phyloP scores from a whole-genome alignment of 2,797 vertebrate genomes.

The Microctenopoma steveboyesi region DNA sequence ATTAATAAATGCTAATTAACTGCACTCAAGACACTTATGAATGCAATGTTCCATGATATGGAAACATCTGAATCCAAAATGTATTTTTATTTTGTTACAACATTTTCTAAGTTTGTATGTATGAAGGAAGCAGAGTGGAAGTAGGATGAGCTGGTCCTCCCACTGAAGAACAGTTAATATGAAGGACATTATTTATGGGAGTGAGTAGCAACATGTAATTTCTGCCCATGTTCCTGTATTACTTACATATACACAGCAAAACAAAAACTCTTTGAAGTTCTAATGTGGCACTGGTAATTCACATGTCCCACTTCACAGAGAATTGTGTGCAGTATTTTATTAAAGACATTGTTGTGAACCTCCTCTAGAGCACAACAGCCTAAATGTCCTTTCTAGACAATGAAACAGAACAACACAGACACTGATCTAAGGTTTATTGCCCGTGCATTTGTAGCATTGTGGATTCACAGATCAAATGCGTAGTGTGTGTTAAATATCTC shows the following conservation, averaged over 20 bases:
- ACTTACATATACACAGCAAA: slow-evolving; percentile 18
- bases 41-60: neutral
- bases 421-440: slow-evolving; percentile 4
- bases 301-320: slow-evolving; percentile 2
- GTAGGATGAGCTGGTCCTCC: too few relatives aligned
- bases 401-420: neutral
- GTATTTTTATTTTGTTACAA: too few relatives aligned
- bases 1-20: slow-evolving; percentile 33
- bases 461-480: slow-evolving; percentile 6
- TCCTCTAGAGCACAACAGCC: neutral
- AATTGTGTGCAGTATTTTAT: neutral
- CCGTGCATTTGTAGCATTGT: neutral
- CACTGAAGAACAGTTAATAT: neutral
- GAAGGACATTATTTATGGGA: neutral
- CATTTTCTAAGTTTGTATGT: neutral
- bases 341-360: neutral
- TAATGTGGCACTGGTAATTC: slow-evolving; percentile 5
- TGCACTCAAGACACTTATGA: neutral
- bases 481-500: slow-evolving; percentile 4
- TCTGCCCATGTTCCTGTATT: neutral
- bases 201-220: neutral
- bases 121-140: too few relatives aligned
- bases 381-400: neutral
- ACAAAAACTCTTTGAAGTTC: slow-evolving; percentile 28
- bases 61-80: neutral